Evolutionary conservation across 2,888 invertebrate species (phyloP).

Genomic region (Hydroisotoma schaefferi): DNA sequence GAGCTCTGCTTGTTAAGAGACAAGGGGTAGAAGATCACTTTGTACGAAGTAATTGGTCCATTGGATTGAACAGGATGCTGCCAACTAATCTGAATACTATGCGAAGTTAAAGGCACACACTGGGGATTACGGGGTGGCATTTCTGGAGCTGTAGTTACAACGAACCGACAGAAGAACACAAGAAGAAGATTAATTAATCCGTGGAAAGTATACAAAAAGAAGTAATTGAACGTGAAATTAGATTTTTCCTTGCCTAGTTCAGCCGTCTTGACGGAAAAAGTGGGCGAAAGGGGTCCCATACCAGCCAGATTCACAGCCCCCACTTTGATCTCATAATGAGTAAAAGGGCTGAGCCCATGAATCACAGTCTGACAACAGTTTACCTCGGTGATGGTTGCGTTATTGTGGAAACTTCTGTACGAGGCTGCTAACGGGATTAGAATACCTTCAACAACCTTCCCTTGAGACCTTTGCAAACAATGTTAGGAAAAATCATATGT

Average conservation of each 20-base stretch:
- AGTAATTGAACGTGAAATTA: slow-evolving; percentile 16
- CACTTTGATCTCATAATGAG: slow-evolving; percentile 44
- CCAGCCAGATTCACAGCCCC: slow-evolving; percentile 44
- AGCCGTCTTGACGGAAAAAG: slow-evolving; percentile 35
- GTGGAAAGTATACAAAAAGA: slow-evolving; percentile 4
- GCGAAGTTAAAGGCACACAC: slow-evolving; percentile 41
- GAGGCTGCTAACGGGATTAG: slow-evolving; percentile 34
- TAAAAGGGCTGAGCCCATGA: slow-evolving; percentile 39
- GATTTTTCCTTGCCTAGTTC: slow-evolving; percentile 39
- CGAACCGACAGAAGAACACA: slow-evolving; percentile 14
- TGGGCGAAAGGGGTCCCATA: slow-evolving; percentile 35
- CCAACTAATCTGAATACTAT: slow-evolving; percentile 47
- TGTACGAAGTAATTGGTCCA: slow-evolving; percentile 45
- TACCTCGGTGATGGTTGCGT: slow-evolving; percentile 26
- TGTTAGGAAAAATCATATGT: background rate
- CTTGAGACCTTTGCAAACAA: background rate
- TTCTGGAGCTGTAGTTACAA: slow-evolving; percentile 32
- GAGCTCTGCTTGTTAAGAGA: slow-evolving; percentile 4
- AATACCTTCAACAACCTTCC: slow-evolving; percentile 17
- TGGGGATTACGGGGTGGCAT: slow-evolving; percentile 38
- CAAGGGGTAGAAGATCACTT: slow-evolving; percentile 42
- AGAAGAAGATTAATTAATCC: slow-evolving; percentile 14
- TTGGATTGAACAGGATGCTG: slow-evolving; percentile 40
- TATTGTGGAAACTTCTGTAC: slow-evolving; percentile 19
- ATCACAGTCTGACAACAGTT: slow-evolving; percentile 44